Evolutionary conservation across 2,888 invertebrate species (phyloP), one percentile per base, ranked within the genome.

Genomic region (Brachyopa scutellaris): DNA sequence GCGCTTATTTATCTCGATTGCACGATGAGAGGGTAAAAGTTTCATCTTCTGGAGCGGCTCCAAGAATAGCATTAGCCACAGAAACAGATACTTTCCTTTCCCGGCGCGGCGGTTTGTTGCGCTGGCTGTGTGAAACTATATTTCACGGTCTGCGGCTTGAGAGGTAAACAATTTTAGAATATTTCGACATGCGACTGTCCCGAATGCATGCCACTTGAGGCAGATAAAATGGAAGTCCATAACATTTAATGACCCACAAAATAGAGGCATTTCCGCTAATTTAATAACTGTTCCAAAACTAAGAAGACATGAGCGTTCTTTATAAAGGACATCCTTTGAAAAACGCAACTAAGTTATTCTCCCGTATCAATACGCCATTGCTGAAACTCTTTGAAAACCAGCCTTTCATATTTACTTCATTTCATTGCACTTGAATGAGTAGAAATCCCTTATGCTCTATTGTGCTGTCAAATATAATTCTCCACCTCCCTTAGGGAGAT

Each of bases 381-480:
- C 5, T 45, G 26, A 40, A 49, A 29, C 31, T 42, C 78, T 40
- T 80, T 40, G 11, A 13, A 49, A 51, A 62, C 36, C 7, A 53
- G 66, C 64, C 33, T 55, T 62, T 73, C 55, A 33, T 45, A 21
- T 76, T 62, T 51, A 33, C 66, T 69, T 51, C 57, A 57, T 45
- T 42, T 64, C 66, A 77, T 66, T 82, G 70, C 66, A 77, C 40
- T 82, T 21, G 5, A 36, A 69, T 23, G 29, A 15, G 23, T 74
- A 15, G 15, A 45, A 55, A 29, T 45, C 26, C 33, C 19, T 45
- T 62, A 45, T 11, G 26, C 45, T 74, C 33, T 15, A 11, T 64
- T 70, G 49, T 76, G n/a, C 51, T 45, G 59, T 77, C 77, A 66
- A 70, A 82, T 66, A 76, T 74, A 62, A 74, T 70, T 49, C 62